These are phyloP conservation scores for Ispidina picta DNA, from an alignment of 2,797 vertebrate genomes.

Conservation along the genomic window DNA sequence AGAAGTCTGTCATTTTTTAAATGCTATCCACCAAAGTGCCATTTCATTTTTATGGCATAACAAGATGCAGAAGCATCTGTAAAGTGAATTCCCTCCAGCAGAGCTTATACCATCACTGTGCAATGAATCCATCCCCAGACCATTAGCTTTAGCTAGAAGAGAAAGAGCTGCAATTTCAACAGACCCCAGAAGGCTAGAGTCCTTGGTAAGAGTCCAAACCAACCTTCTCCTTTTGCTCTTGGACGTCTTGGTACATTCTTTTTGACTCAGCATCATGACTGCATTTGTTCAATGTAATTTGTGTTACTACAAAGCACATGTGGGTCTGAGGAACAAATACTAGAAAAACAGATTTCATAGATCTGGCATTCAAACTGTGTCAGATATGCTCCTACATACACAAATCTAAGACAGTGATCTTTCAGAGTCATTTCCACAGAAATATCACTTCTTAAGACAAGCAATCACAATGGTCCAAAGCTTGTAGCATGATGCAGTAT, in stretches of 20 bases:
- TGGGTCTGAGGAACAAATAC: not conserved
- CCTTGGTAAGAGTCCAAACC: not conserved
- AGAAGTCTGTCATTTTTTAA: not conserved
- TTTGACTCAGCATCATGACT: not conserved
- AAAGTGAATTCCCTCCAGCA: not conserved
- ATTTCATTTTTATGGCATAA: not conserved
- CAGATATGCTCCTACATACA: not conserved
- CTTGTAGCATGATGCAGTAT: not conserved
- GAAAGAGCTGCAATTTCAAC: not conserved
- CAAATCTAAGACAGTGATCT: not conserved
- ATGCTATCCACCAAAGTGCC: not conserved
- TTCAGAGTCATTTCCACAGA: not conserved
- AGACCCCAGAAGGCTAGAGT: fast-evolving
- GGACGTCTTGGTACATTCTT: not conserved
- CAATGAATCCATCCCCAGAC: not conserved
- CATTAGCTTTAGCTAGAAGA: not conserved
- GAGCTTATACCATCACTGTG: not conserved
- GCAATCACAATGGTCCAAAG: not conserved
- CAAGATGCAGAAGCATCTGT: not conserved
- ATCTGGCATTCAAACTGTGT: not conserved
- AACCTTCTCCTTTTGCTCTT: not conserved
- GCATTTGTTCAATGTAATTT: not conserved
- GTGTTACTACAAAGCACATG: not conserved
- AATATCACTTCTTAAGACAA: not conserved
- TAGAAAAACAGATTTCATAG: not conserved